Conservation (phyloP, 2,797 vertebrate species). For the Danio kyathit region DNA sequence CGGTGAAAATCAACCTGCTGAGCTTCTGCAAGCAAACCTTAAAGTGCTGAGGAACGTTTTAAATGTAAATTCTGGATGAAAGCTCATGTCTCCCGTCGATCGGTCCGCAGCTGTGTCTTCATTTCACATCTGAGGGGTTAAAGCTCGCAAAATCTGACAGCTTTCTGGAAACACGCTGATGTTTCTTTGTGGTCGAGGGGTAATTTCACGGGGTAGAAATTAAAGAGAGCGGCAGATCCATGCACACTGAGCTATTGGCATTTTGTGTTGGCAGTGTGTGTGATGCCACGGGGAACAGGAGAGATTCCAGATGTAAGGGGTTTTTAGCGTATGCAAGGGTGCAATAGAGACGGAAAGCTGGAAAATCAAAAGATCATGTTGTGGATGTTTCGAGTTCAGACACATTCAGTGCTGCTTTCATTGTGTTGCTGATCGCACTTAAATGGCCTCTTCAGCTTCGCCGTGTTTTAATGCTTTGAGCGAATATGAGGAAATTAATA, state of each 20-base stretch:
- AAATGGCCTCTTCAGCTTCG: constrained; percentile 39
- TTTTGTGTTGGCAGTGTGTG: constrained; percentile 44
- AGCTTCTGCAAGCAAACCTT: not conserved
- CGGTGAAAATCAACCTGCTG: not conserved
- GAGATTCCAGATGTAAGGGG: constrained; percentile 60
- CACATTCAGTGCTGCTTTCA: constrained; percentile 13
- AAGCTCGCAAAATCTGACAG: constrained; percentile 39
- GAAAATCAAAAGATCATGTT: constrained; percentile 20
- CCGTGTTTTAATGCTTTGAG: not conserved
- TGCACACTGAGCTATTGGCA: constrained; percentile 52
- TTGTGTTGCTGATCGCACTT: constrained; percentile 27
- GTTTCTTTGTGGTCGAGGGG: constrained; percentile 48
- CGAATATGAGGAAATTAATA: not conserved
- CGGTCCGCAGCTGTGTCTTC: constrained; percentile 10
- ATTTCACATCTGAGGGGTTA: constrained; percentile 38
- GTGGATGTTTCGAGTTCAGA: constrained; percentile 31
- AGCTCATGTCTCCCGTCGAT: not conserved
- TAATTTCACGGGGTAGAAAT: constrained; percentile 60
- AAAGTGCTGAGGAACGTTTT: not conserved
- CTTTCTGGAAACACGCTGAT: constrained; percentile 52
- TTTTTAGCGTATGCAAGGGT: constrained; percentile 32
- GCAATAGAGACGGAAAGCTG: constrained; percentile 35
- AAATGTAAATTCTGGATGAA: constrained; percentile 3
- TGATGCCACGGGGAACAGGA: constrained; percentile 45
- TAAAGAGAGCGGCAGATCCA: constrained; percentile 40